A percentile compares a stretch with the other conserved stretches of the same genome.
phyloP scores from a whole-genome alignment of 2,888 invertebrate species.

The Aleiodes testaceus region DNA sequence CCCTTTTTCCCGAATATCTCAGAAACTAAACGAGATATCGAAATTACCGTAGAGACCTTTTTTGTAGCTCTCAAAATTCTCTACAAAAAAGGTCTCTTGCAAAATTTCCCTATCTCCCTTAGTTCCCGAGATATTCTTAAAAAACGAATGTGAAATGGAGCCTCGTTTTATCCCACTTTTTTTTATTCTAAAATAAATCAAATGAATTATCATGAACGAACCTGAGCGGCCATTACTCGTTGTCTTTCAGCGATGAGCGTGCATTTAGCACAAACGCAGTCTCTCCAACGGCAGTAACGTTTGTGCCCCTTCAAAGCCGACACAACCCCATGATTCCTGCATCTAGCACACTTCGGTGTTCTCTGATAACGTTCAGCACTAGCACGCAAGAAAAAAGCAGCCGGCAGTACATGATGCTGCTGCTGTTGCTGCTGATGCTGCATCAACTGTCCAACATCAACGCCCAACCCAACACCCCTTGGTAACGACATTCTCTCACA shows the following conservation, averaged over 20 bases:
- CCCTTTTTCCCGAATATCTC: no score
- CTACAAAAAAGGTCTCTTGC: no score
- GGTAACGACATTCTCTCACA: slow-evolving; percentile 83
- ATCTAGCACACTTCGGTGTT: slow-evolving; percentile 97
- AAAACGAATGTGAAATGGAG: not conserved
- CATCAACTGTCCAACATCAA: slow-evolving; percentile 90
- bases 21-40: not conserved
- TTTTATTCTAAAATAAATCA: not conserved
- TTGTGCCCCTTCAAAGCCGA: slow-evolving; percentile 96
- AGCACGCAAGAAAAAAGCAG: slow-evolving; percentile 90
- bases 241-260: slow-evolving; percentile 98
- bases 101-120: no score
- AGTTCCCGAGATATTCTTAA: no score
- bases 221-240: slow-evolving; percentile 98
- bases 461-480: slow-evolving; percentile 88
- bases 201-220: slow-evolving; percentile 67
- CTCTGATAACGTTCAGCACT: slow-evolving; percentile 92
- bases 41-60: not conserved
- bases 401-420: slow-evolving; percentile 85
- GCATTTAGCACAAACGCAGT: slow-evolving; percentile 98
- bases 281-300: slow-evolving; percentile 96
- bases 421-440: slow-evolving; percentile 80
- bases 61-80: no score
- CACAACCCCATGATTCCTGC: slow-evolving; percentile 97
- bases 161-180: no score